phyloP scores from a whole-genome alignment of 2,113 vertebrate genomes.

The Anhinga anhinga region DNA sequence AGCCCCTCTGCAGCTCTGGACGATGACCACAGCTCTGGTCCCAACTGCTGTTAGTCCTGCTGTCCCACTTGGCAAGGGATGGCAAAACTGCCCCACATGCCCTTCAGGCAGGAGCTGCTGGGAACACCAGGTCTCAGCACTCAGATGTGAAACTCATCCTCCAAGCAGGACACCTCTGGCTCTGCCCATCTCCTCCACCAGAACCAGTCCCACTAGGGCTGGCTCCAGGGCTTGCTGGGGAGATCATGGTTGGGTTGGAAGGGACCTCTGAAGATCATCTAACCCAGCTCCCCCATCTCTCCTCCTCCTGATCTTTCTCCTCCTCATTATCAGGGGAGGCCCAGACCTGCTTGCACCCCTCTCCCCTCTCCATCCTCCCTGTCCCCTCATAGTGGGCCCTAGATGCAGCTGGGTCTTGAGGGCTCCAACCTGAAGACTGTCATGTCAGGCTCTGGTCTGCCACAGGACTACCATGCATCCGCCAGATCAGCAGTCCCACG shows the following conservation, averaged over 20 bases:
- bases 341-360: not conserved
- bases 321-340: not conserved
- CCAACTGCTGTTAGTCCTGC: not conserved
- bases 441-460: not conserved
- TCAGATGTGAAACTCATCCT: not conserved
- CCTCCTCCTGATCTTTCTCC: not conserved
- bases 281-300: not conserved
- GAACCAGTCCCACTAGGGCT: not conserved
- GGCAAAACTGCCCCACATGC: accelerated
- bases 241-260: not conserved
- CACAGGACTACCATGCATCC: constrained; percentile 13
- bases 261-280: not conserved
- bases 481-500: not conserved
- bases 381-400: not conserved
- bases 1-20: not conserved
- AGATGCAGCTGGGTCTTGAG: not conserved
- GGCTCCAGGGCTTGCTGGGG: not conserved
- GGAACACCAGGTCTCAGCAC: not conserved
- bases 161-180: not conserved
- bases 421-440: not conserved
- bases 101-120: not conserved
- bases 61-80: not conserved
- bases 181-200: not conserved
- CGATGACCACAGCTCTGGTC: not conserved
- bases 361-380: not conserved